Evolutionary conservation across 2,797 vertebrate species (phyloP).

Genomic region (Knipowitschia caucasica): DNA sequence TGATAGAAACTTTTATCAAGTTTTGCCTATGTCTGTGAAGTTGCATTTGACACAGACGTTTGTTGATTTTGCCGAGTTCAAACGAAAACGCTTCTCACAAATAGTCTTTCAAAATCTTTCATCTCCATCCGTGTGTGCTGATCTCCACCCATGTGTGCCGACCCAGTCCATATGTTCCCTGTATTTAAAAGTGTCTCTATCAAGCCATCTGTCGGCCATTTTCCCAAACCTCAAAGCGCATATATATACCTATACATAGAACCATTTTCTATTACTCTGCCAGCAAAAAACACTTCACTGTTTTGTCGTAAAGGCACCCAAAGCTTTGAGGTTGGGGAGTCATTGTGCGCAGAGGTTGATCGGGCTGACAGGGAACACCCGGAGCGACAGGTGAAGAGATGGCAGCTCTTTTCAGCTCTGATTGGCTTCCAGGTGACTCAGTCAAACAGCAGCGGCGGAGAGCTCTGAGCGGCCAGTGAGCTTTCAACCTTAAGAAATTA

Average conservation of each 20-base stretch:
- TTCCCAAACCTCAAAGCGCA: neutral
- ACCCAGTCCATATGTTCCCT: neutral
- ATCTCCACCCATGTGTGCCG: too few relatives aligned
- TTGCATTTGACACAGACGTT: too few relatives aligned
- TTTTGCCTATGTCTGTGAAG: too few relatives aligned
- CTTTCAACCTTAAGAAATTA: too few relatives aligned
- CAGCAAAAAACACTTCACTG: neutral
- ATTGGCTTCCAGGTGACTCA: neutral
- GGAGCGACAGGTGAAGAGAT: conserved; percentile 5
- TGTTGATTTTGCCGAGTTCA: neutral
- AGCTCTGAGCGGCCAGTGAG: neutral
- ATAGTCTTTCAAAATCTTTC: neutral
- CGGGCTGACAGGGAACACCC: neutral
- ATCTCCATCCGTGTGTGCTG: too few relatives aligned
- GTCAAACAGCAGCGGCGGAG: neutral
- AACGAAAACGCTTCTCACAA: neutral
- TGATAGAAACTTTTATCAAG: too few relatives aligned
- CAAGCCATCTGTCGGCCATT: neutral
- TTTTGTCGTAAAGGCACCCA: neutral
- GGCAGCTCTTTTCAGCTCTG: conserved; percentile 1
- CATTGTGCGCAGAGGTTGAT: neutral
- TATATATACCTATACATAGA: neutral
- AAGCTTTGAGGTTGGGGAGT: neutral
- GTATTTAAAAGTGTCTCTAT: neutral
- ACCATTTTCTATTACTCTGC: neutral